Evolutionary conservation across 2,113 vertebrate genomes (phyloP).

Genomic region (Syngnathoides biaculeatus): DNA sequence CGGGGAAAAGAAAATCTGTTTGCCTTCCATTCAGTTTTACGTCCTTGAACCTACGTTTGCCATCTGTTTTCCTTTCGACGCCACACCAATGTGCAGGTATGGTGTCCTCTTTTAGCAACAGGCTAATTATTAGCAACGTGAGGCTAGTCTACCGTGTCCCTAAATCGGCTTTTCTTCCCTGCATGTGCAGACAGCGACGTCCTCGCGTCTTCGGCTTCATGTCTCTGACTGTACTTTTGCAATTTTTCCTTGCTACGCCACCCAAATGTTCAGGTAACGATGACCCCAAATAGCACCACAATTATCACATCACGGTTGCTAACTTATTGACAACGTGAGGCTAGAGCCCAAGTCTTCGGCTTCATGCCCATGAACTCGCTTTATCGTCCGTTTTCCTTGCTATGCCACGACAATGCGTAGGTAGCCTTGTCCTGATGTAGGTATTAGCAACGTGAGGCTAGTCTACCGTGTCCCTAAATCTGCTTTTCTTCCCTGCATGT

Average conservation of each 20-base stretch:
- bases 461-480: too few species aligned
- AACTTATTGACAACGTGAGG: too few species aligned
- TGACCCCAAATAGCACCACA: too few species aligned
- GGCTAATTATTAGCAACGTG: not conserved
- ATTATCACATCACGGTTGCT: too few species aligned
- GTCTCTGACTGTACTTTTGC: not conserved
- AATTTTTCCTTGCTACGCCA: not conserved
- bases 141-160: too few species aligned
- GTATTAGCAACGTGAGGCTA: slow-evolving; percentile 65
- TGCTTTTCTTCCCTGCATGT: not conserved
- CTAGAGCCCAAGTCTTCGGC: too few species aligned
- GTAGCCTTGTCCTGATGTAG: slow-evolving; percentile 25
- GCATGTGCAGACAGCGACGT: too few species aligned
- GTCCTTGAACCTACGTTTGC: slow-evolving; percentile 53
- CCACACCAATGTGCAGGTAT: not conserved
- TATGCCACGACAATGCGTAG: slow-evolving; percentile 4
- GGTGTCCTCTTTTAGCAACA: not conserved
- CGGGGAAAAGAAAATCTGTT: slow-evolving; percentile 27
- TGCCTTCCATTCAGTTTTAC: slow-evolving; percentile 48
- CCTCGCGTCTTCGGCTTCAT: not conserved
- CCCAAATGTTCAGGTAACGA: not conserved
- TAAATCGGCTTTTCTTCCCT: not conserved
- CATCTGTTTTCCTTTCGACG: slow-evolving; percentile 17
- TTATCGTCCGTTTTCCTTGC: slow-evolving; percentile 29
- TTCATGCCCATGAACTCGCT: slow-evolving; percentile 48